Conservation (phyloP, 2,797 vertebrate genomes). For the Mycteria americana region DNA sequence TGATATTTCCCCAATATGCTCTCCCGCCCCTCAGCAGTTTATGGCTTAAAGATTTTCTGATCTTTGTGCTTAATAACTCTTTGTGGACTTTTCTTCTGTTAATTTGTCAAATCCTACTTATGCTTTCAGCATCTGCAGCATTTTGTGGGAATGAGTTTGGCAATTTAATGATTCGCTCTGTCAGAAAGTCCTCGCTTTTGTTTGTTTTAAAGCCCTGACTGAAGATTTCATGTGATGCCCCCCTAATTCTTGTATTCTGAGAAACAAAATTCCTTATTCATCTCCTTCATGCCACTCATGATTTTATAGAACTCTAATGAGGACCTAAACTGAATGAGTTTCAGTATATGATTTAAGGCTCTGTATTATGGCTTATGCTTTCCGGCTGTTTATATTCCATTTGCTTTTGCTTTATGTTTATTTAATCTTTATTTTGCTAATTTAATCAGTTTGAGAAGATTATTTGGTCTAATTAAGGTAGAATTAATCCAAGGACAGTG, state of each 20-base stretch:
- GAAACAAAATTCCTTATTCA: not conserved
- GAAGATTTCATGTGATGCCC: not conserved
- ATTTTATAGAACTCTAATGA: not conserved
- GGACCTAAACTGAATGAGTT: not conserved
- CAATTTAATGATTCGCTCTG: not conserved
- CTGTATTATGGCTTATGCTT: not conserved
- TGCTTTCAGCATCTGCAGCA: not conserved
- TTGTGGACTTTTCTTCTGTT: not conserved
- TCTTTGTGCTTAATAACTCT: not conserved
- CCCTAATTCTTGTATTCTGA: not conserved
- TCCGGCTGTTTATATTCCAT: not conserved
- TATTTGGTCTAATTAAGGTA: conserved; percentile 55
- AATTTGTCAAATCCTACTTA: not conserved
- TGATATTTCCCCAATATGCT: conserved; percentile 27
- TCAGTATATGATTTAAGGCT: not conserved
- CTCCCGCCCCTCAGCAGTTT: not conserved
- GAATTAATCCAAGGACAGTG: conserved; percentile 49
- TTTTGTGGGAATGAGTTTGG: not conserved
- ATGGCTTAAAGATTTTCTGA: not conserved
- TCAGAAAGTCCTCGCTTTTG: not conserved
- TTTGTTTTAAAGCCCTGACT: not conserved
- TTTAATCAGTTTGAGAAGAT: conserved; percentile 42
- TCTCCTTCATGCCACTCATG: not conserved
- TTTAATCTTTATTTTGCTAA: conserved; percentile 53
- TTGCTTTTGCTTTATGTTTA: conserved; percentile 38